Percentiles rank a stretch among this genome's conserved stretches.
Conservation (phyloP, 2,113 vertebrate species). For the Prochilodus magdalenae region DNA sequence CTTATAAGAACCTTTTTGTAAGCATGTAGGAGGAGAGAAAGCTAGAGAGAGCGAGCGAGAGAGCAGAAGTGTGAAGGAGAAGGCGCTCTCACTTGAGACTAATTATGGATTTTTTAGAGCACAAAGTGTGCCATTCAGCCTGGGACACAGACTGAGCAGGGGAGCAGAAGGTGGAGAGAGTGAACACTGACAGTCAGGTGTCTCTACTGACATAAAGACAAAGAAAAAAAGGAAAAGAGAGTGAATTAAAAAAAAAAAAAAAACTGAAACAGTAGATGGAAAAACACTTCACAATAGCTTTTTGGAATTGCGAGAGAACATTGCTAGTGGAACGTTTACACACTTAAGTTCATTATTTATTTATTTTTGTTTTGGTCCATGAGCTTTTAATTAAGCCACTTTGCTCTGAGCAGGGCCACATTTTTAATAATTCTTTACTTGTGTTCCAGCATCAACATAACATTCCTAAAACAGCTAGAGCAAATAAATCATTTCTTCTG, state of each 20-base stretch:
- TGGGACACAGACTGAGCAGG: constrained; percentile 28
- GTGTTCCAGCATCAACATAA: no score
- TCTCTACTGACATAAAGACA: constrained; percentile 23
- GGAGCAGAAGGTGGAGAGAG: constrained; percentile 35
- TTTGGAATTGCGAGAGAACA: not conserved
- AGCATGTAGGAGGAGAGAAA: not conserved
- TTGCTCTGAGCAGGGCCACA: not conserved
- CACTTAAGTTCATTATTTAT: no score
- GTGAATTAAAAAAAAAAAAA: not conserved
- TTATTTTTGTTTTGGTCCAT: not conserved
- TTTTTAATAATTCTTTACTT: not conserved
- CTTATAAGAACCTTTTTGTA: not conserved
- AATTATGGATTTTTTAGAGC: constrained; percentile 49
- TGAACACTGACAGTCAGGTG: constrained; percentile 38
- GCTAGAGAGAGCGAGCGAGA: not conserved
- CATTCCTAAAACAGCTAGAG: no score
- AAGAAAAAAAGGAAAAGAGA: not conserved
- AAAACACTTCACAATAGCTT: not conserved
- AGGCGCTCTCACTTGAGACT: constrained; percentile 41
- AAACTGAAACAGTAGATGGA: not conserved
- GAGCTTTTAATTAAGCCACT: not conserved
- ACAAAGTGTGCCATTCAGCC: constrained; percentile 38
- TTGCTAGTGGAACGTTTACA: not conserved
- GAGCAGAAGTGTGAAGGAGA: constrained; percentile 21
- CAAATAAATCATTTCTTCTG: no score